These are phyloP conservation scores for Coreius guichenoti DNA, from an alignment of 2,797 vertebrate genomes.

Conservation along the genomic window DNA sequence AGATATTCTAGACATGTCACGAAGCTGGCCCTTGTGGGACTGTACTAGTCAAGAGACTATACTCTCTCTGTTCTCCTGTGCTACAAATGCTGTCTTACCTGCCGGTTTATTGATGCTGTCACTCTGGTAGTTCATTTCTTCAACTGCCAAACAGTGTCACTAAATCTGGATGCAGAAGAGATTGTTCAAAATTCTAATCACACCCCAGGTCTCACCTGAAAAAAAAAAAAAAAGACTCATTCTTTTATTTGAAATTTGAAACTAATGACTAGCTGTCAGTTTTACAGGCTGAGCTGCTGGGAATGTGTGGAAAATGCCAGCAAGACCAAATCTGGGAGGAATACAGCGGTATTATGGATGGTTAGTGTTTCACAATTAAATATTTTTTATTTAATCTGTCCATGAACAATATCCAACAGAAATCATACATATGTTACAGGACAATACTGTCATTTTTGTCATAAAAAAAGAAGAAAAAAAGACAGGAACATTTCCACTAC, in stretches of 20 bases:
- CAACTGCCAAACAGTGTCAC: constrained; percentile 26
- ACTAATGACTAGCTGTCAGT: constrained; percentile 49
- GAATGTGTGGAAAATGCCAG: constrained; percentile 22
- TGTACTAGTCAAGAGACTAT: not conserved
- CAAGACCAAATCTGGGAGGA: not conserved
- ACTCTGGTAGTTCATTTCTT: constrained; percentile 33
- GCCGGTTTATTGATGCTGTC: constrained; percentile 46
- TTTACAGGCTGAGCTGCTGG: constrained; percentile 4
- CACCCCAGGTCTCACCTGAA: constrained; percentile 17
- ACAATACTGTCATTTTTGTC: not conserved
- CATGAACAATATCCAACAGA: not conserved
- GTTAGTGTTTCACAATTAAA: not conserved
- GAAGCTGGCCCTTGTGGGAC: not conserved
- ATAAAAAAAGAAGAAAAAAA: not conserved
- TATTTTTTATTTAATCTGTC: not conserved
- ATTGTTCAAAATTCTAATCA: constrained; percentile 43
- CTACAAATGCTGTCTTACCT: constrained; percentile 16
- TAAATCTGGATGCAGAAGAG: constrained; percentile 29
- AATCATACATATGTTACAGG: not conserved
- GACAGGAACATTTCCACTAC: not conserved
- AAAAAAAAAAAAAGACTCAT: constrained; percentile 39
- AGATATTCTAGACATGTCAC: constrained; percentile 20
- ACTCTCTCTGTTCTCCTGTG: not conserved
- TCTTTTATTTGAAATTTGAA: constrained; percentile 39
- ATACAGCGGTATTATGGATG: not conserved